phyloP scores from a whole-genome alignment of 2,113 vertebrate genomes.

The Sinocyclocheilus anophthalmus region DNA sequence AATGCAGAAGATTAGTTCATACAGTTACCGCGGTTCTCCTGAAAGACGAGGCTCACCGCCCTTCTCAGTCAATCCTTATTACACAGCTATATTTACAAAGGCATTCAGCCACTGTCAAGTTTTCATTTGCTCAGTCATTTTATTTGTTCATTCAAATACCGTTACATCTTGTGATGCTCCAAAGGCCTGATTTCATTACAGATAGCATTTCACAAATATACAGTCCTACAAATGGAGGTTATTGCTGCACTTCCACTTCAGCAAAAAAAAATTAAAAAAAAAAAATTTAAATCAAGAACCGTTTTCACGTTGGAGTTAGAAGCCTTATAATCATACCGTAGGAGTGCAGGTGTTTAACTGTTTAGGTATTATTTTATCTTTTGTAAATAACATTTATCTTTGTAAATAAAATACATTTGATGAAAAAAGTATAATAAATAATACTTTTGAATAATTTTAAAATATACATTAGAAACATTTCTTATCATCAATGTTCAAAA shows the following conservation, averaged over 20 bases:
- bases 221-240: constrained; percentile 12
- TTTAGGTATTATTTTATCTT: not conserved
- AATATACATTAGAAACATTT: not conserved
- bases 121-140: constrained; percentile 28
- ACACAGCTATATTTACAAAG: constrained; percentile 30
- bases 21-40: constrained; percentile 5
- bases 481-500: not conserved
- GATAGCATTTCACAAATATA: constrained; percentile 8
- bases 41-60: not conserved
- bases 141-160: constrained; percentile 31
- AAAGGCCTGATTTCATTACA: constrained; percentile 17
- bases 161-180: not conserved
- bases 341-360: not conserved
- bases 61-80: constrained; percentile 16
- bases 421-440: not conserved
- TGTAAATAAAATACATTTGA: no score
- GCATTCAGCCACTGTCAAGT: constrained; percentile 21
- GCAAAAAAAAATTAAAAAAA: not conserved
- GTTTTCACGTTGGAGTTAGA: not conserved
- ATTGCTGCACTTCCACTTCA: not conserved
- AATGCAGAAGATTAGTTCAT: constrained; percentile 23
- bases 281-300: not conserved
- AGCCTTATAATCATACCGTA: not conserved
- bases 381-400: not conserved
- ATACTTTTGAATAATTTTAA: no score